Evolutionary conservation across 2,888 invertebrate species (phyloP).

Genomic region (Drosophila siamana): DNA sequence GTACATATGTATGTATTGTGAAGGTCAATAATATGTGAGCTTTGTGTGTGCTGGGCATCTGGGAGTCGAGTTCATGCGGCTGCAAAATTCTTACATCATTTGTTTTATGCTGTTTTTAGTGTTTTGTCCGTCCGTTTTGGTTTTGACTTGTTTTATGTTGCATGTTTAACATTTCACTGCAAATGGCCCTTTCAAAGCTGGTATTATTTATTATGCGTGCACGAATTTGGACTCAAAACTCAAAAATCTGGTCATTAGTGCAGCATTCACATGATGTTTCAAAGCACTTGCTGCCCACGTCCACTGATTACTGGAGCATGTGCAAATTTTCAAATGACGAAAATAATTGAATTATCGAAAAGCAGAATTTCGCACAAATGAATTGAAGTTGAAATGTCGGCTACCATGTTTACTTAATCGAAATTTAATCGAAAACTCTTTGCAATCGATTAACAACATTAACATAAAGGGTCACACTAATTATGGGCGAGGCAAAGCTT

Average conservation of each 20-base stretch:
- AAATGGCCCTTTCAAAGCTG: slow-evolving; percentile 51
- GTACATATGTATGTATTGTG: no score
- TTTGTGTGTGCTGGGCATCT: not conserved
- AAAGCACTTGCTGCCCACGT: not conserved
- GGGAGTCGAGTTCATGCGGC: not conserved
- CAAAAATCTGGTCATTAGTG: slow-evolving; percentile 5
- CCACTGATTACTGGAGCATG: no score
- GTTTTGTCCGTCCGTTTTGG: slow-evolving; percentile 10
- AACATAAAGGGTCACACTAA: not conserved
- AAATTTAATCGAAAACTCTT: no score
- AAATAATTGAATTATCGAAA: no score
- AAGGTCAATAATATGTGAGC: not conserved
- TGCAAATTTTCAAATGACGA: no score
- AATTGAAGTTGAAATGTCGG: no score
- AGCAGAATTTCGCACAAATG: no score
- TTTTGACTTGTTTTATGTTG: slow-evolving; percentile 40
- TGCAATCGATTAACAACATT: no score
- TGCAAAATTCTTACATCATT: not conserved
- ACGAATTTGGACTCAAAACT: slow-evolving; percentile 19
- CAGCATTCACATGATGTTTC: not conserved
- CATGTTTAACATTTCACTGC: slow-evolving; percentile 49
- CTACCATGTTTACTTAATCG: no score
- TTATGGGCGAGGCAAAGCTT: not conserved
- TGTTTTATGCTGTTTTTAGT: slow-evolving; percentile 10
- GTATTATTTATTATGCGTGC: slow-evolving; percentile 45